Conservation (phyloP, 2,888 invertebrate species). For the Eristalis tenax region DNA sequence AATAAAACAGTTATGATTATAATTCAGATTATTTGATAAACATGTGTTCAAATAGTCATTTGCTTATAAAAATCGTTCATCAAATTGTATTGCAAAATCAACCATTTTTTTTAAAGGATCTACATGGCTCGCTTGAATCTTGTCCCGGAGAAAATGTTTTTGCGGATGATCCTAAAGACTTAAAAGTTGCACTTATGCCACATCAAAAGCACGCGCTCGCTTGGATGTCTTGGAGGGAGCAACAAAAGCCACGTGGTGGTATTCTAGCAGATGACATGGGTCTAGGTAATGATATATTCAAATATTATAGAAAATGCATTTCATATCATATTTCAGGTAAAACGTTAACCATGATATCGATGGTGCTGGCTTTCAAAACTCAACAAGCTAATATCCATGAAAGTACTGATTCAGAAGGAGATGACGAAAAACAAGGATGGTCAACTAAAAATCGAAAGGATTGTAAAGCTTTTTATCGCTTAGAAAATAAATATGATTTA, state of each 20-base stretch:
- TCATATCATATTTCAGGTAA: conserved; percentile 81
- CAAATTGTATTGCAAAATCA: too few relatives aligned
- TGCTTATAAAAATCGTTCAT: too few relatives aligned
- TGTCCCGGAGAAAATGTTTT: conserved; percentile 85
- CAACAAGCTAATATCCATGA: conserved; percentile 76
- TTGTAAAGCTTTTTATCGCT: conserved; percentile 73
- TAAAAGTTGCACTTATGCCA: conserved; percentile 87
- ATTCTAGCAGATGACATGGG: conserved; percentile 87
- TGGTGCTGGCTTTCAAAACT: conserved; percentile 85
- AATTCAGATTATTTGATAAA: too few relatives aligned
- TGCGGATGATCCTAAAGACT: conserved; percentile 84
- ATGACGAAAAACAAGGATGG: conserved; percentile 74
- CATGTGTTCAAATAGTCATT: too few relatives aligned
- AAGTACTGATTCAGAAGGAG: conserved; percentile 72
- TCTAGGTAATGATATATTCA: conserved; percentile 73
- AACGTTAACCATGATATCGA: conserved; percentile 91
- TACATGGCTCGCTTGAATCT: conserved; percentile 87
- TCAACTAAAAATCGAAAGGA: conserved; percentile 77
- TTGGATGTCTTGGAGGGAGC: conserved; percentile 95
- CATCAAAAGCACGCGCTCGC: conserved; percentile 93
- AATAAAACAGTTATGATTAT: too few relatives aligned
- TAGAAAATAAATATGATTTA: not conserved
- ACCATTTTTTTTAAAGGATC: conserved; percentile 77
- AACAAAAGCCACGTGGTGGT: conserved; percentile 92
- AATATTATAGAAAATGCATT: not conserved